phyloP scores from a whole-genome alignment of 2,113 vertebrate species.

The Varanus salvator region DNA sequence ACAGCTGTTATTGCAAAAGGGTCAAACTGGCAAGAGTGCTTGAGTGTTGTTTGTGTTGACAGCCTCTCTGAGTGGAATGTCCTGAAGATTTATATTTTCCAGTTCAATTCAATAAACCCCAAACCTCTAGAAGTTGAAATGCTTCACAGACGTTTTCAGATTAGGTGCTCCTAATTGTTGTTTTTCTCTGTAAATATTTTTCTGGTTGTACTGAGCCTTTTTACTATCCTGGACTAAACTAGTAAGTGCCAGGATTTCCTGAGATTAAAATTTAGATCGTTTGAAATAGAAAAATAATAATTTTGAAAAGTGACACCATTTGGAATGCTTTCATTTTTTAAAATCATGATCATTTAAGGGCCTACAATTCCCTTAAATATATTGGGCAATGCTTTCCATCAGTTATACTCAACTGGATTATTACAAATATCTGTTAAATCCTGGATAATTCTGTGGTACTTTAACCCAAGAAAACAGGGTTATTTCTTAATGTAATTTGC shows the following conservation, averaged over 20 bases:
- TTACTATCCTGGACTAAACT: neutral
- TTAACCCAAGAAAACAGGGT: neutral
- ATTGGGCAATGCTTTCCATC: neutral
- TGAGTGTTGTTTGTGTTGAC: neutral
- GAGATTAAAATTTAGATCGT: neutral
- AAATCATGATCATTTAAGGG: neutral
- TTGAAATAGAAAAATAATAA: neutral
- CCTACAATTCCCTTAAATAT: neutral
- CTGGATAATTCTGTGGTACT: neutral
- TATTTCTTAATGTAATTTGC: neutral
- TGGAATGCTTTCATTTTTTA: neutral
- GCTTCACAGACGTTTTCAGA: neutral
- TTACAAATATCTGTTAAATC: neutral
- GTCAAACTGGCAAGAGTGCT: neutral
- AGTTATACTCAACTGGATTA: neutral
- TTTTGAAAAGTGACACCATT: neutral
- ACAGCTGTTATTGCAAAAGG: neutral
- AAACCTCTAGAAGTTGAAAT: neutral
- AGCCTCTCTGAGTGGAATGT: neutral
- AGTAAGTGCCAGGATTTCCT: neutral
- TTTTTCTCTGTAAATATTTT: neutral
- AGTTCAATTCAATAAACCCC: neutral
- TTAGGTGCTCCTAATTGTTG: neutral
- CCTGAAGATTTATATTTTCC: neutral
- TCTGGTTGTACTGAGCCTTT: neutral